These are phyloP conservation scores for Spicauda simplicius DNA, from an alignment of 2,888 invertebrate species.

Conservation along the genomic window DNA sequence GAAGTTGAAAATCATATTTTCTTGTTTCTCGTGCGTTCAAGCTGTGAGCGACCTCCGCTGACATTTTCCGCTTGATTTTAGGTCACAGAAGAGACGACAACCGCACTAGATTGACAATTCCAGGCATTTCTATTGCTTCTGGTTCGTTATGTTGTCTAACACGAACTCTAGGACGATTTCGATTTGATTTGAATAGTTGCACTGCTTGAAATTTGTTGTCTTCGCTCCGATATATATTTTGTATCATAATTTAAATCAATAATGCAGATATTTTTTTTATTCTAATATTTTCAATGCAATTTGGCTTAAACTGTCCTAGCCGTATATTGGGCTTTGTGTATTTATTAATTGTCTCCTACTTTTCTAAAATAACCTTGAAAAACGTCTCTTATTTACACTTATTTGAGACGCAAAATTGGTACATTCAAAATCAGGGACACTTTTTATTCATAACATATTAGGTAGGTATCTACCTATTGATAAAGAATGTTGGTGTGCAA, in stretches of 20 bases:
- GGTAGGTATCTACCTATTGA: no score
- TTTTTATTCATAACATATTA: no score
- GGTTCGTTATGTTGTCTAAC: not conserved
- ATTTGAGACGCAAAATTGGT: no score
- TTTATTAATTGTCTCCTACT: no score
- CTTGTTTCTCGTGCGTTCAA: not conserved
- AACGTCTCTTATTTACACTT: no score
- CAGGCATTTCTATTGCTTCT: not conserved
- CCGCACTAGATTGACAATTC: constrained; percentile 1
- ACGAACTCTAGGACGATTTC: not conserved
- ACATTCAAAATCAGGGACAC: no score
- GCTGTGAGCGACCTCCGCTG: constrained; percentile 1
- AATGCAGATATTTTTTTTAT: no score
- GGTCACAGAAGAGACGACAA: not conserved
- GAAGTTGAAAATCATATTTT: not conserved
- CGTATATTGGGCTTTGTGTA: no score
- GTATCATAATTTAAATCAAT: not conserved
- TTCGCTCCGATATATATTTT: not conserved
- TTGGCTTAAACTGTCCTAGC: no score
- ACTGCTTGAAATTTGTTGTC: not conserved
- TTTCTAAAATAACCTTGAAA: no score
- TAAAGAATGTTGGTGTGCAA: no score
- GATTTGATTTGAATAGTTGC: not conserved
- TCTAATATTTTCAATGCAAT: no score
- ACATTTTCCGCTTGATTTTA: constrained; percentile 12